Conservation (phyloP, 2,888 invertebrate genomes). For the Frankliniella fusca region DNA sequence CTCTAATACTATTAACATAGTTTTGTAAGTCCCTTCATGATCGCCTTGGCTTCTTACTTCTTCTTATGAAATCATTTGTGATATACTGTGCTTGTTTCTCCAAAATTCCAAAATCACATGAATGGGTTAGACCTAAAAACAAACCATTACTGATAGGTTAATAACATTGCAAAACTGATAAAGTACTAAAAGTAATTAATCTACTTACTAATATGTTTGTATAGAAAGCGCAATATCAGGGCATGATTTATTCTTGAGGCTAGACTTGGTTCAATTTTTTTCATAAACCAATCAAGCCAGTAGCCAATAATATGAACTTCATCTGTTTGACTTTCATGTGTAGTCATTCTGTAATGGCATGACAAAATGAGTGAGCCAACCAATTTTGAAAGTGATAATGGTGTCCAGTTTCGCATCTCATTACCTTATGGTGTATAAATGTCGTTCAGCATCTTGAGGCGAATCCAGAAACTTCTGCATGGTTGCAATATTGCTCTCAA, state of each 20-base stretch:
- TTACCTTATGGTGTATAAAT: constrained; percentile 51
- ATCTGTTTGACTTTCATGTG: constrained; percentile 52
- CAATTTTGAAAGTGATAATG: background rate
- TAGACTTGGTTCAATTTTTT: constrained; percentile 47
- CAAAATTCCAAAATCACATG: background rate
- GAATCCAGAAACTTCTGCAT: constrained; percentile 48
- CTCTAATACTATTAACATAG: background rate
- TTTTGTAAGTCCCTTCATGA: background rate
- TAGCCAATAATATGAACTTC: constrained; percentile 48
- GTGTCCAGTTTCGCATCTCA: background rate
- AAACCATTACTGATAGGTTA: background rate
- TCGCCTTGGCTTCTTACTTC: background rate
- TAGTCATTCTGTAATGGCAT: constrained; percentile 44
- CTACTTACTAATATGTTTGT: constrained; percentile 43
- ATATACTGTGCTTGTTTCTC: background rate
- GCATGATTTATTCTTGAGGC: constrained; percentile 49
- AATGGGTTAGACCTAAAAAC: background rate
- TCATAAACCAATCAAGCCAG: constrained; percentile 53
- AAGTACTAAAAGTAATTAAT: background rate
- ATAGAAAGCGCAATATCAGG: constrained; percentile 48
- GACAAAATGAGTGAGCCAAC: background rate
- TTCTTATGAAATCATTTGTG: background rate
- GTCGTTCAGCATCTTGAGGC: constrained; percentile 38
- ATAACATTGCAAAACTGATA: background rate
- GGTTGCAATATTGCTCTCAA: constrained; percentile 51